A percentile compares a stretch with the other conserved stretches of the same genome.
Evolutionary conservation across 2,888 invertebrate genomes (phyloP).

Genomic region (Drosophila paramelanica): DNA sequence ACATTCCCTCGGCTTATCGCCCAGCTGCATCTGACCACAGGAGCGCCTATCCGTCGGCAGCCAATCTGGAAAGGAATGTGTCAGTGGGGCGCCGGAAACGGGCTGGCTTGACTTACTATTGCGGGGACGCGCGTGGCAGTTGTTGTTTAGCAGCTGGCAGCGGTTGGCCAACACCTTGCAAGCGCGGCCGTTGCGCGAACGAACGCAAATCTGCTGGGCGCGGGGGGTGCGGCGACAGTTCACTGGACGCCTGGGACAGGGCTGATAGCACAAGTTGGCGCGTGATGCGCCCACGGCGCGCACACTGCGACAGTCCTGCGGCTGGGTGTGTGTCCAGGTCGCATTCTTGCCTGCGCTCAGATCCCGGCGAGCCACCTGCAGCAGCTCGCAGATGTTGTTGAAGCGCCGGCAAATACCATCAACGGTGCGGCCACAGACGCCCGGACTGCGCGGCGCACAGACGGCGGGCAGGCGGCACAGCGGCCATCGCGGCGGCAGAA

Average conservation of each 20-base stretch:
- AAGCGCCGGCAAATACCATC: conserved; percentile 56
- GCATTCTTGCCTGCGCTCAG: neutral
- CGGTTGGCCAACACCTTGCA: conserved; percentile 60
- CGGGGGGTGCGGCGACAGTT: conserved; percentile 25
- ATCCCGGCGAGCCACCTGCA: conserved; percentile 15
- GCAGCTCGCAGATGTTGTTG: conserved; percentile 55
- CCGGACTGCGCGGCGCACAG: conserved; percentile 49
- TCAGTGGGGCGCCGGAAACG: neutral
- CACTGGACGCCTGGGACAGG: conserved; percentile 36
- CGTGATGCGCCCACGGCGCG: conserved; percentile 29
- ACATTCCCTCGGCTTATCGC: conserved; percentile 51
- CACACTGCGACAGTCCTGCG: conserved; percentile 46
- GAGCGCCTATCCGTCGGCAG: conserved; percentile 38
- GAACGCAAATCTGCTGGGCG: conserved; percentile 52
- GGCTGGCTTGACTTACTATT: conserved; percentile 50
- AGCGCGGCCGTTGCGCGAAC: conserved; percentile 33
- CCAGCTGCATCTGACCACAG: conserved; percentile 49
- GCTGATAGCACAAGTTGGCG: conserved; percentile 38
- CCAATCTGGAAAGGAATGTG: conserved; percentile 51
- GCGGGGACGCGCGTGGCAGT: conserved; percentile 49
- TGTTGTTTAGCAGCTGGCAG: conserved; percentile 61
- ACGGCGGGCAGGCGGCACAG: conserved; percentile 46
- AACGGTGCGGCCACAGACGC: conserved; percentile 52
- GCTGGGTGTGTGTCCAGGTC: conserved; percentile 39
- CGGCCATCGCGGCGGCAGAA: neutral